These are phyloP conservation scores for Barbus barbus DNA, from an alignment of 2,113 vertebrate genomes.

Conservation along the genomic window DNA sequence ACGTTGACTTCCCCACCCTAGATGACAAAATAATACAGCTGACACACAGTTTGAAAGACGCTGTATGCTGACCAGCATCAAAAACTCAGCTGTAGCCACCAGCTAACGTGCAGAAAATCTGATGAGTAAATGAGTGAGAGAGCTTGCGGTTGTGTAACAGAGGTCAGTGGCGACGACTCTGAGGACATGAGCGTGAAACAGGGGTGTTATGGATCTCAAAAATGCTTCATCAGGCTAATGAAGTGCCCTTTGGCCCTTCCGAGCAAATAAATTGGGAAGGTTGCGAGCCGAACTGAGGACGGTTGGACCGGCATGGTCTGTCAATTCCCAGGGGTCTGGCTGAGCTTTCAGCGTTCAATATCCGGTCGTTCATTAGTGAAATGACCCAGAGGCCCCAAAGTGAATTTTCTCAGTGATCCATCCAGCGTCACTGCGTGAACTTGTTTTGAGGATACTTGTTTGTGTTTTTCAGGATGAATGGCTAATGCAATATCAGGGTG, in stretches of 20 bases:
- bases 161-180: constrained; percentile 12
- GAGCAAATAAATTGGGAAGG: not conserved
- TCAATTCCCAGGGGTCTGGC: not conserved
- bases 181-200: not conserved
- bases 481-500: constrained; percentile 8
- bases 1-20: not conserved
- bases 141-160: not conserved
- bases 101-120: not conserved
- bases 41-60: not conserved
- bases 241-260: constrained; percentile 42
- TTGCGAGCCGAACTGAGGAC: constrained; percentile 1
- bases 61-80: constrained; percentile 14
- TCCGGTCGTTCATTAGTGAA: constrained; percentile 1
- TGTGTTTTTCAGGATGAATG: constrained; percentile 26
- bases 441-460: constrained; percentile 32
- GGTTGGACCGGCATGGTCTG: not conserved
- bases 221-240: constrained; percentile 32
- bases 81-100: constrained; percentile 10
- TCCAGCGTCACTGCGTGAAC: not conserved
- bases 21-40: too few species aligned
- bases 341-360: constrained; percentile 13
- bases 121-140: not conserved
- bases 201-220: not conserved
- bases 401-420: not conserved
- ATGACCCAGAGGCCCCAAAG: not conserved